Evolutionary conservation across 2,113 vertebrate genomes (phyloP), one percentile per base, ranked within the genome.

Genomic region (Amphiprion percula): DNA sequence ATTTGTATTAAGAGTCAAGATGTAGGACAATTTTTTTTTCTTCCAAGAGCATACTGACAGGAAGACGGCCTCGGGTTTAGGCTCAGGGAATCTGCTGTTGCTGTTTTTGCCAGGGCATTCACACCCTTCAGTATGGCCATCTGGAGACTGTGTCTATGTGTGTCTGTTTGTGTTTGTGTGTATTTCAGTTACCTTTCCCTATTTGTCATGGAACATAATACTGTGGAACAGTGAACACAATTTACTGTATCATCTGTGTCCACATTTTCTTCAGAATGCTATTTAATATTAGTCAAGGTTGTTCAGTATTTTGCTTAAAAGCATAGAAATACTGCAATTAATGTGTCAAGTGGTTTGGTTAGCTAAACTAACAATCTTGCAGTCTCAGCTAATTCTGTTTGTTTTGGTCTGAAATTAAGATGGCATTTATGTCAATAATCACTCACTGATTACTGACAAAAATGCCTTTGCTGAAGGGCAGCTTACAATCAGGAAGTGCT

Each of bases 31-130:
- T 4, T 37, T 60, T 28, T 60, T 58, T 65, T 50, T n/a, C 30
- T 71, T 26, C 60, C 47, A 56, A 21, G 33, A 24, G 44, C 39
- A 11, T 53, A 55, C 54, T 50, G 64, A 71, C 54, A 75, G 52
- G 69, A 80, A 77, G 66, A 83, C 82, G 78, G 69, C 69, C 74
- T 82, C 7, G 0, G 65, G 69, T 86, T 82, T 74, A 67, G 54
- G 73, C 66, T 85, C 59, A 80, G 49, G 30, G 58, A 77, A 61
- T 74, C 72, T 74, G 72, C 61, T 68, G 79, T 59, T 61, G 23
- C 53, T 41, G 52, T 69, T 69, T 80, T 61, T 66, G 39, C 2
- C 28, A 41, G 24, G 8, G 37, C 54, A 44, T 75, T 63, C 62
- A 59, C n/a, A 68, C 63, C 64, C 41, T 63, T 44, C 59, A 30